A percentile compares a stretch with the other conserved stretches of the same genome.
Conservation (phyloP, 2,888 invertebrate genomes). For the Amphimallon solstitiale region DNA sequence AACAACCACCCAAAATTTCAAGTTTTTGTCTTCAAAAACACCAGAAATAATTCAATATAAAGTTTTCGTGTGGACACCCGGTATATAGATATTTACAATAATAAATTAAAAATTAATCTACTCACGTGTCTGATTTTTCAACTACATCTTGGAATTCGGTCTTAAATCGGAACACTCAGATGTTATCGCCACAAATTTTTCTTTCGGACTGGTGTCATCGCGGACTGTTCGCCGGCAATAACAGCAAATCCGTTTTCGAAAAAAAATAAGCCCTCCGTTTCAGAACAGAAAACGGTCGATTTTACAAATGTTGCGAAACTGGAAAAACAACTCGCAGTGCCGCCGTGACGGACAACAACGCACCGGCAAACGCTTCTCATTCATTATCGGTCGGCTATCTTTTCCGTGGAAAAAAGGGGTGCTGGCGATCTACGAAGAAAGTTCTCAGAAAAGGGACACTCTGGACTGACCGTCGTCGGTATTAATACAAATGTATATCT, state of each 20-base stretch:
- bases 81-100: too few species aligned
- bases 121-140: background rate
- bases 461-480: constrained; percentile 48
- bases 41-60: too few species aligned
- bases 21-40: too few species aligned
- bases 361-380: too few species aligned
- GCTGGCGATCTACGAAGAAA: too few species aligned
- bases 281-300: constrained; percentile 35
- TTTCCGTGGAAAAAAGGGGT: too few species aligned
- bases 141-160: constrained; percentile 20
- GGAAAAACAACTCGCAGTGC: constrained; percentile 58
- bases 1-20: too few species aligned
- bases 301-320: constrained; percentile 53
- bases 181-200: constrained; percentile 55
- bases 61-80: too few species aligned
- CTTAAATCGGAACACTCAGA: constrained; percentile 45
- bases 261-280: constrained; percentile 17
- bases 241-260: constrained; percentile 2
- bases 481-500: background rate
- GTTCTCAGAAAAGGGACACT: constrained; percentile 1
- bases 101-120: constrained; percentile 1
- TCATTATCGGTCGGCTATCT: constrained; percentile 32
- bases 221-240: background rate
- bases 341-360: constrained; percentile 58
- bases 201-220: constrained; percentile 57